Evolutionary conservation across 2,888 invertebrate genomes (phyloP), one percentile per base, ranked within the genome.

Genomic region (Coremacera marginata): DNA sequence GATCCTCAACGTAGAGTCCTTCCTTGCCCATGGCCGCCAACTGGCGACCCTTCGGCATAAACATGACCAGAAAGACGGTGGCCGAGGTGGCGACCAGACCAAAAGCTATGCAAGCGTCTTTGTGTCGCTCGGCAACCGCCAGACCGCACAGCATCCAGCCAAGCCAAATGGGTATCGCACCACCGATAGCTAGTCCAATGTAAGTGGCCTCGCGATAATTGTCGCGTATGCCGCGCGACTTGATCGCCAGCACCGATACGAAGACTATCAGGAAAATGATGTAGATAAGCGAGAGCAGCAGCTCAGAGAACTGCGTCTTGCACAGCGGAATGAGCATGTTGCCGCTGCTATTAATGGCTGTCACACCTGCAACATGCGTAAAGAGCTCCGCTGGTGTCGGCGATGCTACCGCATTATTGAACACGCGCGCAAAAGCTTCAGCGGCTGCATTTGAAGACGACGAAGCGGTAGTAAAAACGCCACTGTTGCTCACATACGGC

Each of bases 121-220:
- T 93, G 86, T 95, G 95, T 81, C 94, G 91, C 85, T 96, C 95
- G 78, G 93, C 92, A 68, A 94, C 93, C 74, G 94, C 93, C 84
- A 95, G 91, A 57, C 96, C 97, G 80, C 96, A 94, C 81, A 96
- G 92, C 86, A 93, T 93, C 95, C 95, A 95, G 82, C 94, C 93
- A 83, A 94, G 90, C 95, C 96, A 96, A 84, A 97, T 94, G 72
- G 96, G 96, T 79, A 97, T 94, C 81, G 95, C 93, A 78, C 96
- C 94, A 60, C 96, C 95, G 68, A 96, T 94, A 25, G 96, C 95
- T 82, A 96, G 92, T 16, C 96, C 97, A 83, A 98, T 97, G 89
- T 96, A 98, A 51, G 95, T 95, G 65, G 97, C 95, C 89, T 98
- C 98, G 71, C 97, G 92, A 89, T 97, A 96, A 90, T 98, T 98